Percentiles rank a stretch among this genome's conserved stretches.
These are phyloP conservation scores for Paedocypris sp. DNA, from an alignment of 2,113 vertebrate genomes.

Conservation along the genomic window DNA sequence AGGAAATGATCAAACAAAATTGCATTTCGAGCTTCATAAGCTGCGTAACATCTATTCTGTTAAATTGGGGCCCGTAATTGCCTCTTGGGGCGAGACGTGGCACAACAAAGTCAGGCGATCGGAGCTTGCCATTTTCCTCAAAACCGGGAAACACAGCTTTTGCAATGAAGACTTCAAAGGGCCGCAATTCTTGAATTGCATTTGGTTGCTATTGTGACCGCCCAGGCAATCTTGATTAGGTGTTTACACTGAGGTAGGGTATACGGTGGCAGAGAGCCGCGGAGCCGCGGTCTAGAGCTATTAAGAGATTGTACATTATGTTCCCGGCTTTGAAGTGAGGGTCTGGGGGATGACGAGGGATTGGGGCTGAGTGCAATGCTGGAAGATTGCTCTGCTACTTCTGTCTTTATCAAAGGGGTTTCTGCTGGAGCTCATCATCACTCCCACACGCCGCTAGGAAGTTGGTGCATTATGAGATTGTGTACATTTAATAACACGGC, in stretches of 20 bases:
- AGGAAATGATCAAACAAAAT: constrained; percentile 95
- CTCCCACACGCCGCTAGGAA: constrained; percentile 62
- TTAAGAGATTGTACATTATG: constrained; percentile 99
- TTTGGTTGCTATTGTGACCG: constrained; percentile 98
- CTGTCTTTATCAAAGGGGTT: constrained; percentile 80
- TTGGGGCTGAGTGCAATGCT: constrained; percentile 80
- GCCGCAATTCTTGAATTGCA: constrained; percentile 93
- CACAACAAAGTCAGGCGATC: constrained; percentile 98
- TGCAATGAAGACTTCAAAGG: constrained; percentile 95
- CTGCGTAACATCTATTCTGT: constrained; percentile 97
- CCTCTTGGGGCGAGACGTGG: constrained; percentile 81
- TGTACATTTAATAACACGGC: constrained; percentile 66
- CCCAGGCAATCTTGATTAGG: constrained; percentile 96
- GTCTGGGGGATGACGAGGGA: constrained; percentile 80
- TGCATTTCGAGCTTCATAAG: constrained; percentile 96
- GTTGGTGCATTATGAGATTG: constrained; percentile 65
- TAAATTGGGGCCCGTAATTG: constrained; percentile 98
- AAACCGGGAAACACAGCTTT: constrained; percentile 91
- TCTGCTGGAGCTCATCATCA: constrained; percentile 64
- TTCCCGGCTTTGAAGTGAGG: constrained; percentile 99
- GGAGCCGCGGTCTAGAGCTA: constrained; percentile 98
- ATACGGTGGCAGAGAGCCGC: constrained; percentile 80
- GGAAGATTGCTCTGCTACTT: constrained; percentile 76
- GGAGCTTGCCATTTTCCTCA: constrained; percentile 87
- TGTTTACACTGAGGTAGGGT: constrained; percentile 97